Evolutionary conservation across 2,113 vertebrate species (phyloP).

Genomic region (Amia ocellicauda): DNA sequence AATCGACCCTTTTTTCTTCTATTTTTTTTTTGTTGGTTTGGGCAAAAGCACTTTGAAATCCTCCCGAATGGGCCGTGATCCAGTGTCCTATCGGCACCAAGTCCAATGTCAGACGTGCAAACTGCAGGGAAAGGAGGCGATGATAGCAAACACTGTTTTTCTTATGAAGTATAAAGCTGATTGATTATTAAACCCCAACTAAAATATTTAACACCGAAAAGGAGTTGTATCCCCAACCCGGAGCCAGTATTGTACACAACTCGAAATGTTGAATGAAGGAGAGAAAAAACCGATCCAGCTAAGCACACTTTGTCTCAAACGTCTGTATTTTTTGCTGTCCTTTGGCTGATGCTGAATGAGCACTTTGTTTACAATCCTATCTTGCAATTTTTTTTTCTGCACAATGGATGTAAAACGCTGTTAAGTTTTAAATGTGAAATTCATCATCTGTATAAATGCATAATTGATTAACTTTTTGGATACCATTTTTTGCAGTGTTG

Average conservation of each 20-base stretch:
- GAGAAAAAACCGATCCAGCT: conserved; percentile 24
- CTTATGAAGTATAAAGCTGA: conserved; percentile 19
- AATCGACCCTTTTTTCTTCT: conserved; percentile 8
- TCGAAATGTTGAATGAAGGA: conserved; percentile 30
- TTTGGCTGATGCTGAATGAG: conserved; percentile 36
- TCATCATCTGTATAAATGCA: conserved; percentile 27
- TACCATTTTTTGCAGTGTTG: conserved; percentile 42
- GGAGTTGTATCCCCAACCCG: conserved; percentile 7
- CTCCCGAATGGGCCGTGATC: conserved; percentile 41
- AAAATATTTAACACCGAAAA: conserved; percentile 17
- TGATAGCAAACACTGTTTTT: conserved; percentile 27
- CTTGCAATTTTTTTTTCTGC: conserved; percentile 62
- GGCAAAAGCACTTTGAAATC: conserved; percentile 46
- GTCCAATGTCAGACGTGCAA: conserved; percentile 34
- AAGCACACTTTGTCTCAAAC: conserved; percentile 38
- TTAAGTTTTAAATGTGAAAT: conserved; percentile 36
- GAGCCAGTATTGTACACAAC: conserved; percentile 36
- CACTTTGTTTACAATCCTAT: conserved; percentile 69
- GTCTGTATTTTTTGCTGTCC: conserved; percentile 42
- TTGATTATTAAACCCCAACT: conserved; percentile 15
- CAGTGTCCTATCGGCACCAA: conserved; percentile 39
- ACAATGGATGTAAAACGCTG: conserved; percentile 64
- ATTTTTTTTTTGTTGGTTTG: no score
- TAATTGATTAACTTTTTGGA: conserved; percentile 41
- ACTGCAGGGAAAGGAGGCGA: conserved; percentile 40